Conservation (phyloP, 2,888 invertebrate genomes). For the Caradrina kadenii region DNA sequence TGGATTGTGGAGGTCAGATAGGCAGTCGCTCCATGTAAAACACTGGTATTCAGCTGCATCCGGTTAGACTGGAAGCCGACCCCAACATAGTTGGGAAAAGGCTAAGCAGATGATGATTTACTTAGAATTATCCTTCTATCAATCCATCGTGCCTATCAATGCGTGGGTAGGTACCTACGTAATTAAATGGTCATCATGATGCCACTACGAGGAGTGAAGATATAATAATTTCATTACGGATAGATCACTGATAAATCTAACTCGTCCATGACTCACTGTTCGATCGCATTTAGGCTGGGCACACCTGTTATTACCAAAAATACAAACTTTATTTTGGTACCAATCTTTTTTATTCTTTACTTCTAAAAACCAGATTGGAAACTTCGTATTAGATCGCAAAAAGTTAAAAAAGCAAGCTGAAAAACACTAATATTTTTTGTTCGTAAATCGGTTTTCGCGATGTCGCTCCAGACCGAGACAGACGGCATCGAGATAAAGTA, state of each 20-base stretch:
- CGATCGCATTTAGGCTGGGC: not conserved
- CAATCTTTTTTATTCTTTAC: slow-evolving; percentile 6
- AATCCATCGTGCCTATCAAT: not conserved
- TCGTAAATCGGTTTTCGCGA: slow-evolving; percentile 52
- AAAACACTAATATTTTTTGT: slow-evolving; percentile 45
- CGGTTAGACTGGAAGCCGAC: too few relatives aligned
- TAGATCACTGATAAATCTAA: not conserved
- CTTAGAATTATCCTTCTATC: not conserved
- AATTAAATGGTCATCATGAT: too few relatives aligned
- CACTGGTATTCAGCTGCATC: too few relatives aligned
- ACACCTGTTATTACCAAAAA: slow-evolving; percentile 3
- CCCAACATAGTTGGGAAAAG: too few relatives aligned
- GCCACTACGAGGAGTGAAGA: too few relatives aligned
- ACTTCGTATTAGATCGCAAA: slow-evolving; percentile 13
- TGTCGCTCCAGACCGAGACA: slow-evolving; percentile 67
- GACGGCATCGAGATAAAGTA: slow-evolving; percentile 79
- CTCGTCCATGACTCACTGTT: not conserved
- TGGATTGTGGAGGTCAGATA: too few relatives aligned
- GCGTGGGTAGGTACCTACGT: too few relatives aligned
- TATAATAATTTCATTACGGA: too few relatives aligned
- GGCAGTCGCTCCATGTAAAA: too few relatives aligned
- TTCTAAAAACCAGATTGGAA: slow-evolving; percentile 10
- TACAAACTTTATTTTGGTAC: not conserved
- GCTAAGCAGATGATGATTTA: too few relatives aligned
- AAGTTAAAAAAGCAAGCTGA: slow-evolving; percentile 31